Conservation (phyloP, 2,113 vertebrate species). For the Percina caprodes region DNA sequence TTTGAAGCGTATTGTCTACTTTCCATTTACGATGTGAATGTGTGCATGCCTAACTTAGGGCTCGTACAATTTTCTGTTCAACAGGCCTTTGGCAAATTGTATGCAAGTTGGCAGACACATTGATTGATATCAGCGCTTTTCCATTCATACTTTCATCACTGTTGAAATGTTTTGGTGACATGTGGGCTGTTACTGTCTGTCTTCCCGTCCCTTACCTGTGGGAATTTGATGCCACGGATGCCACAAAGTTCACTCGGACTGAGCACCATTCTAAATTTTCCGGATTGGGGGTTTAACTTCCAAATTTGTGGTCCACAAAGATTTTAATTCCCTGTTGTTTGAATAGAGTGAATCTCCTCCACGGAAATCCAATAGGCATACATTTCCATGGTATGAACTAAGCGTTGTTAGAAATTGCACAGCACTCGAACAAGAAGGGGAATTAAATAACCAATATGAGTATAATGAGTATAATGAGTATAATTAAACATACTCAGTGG, state of each 20-base stretch:
- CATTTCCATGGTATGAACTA: constrained; percentile 24
- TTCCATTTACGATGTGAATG: constrained; percentile 39
- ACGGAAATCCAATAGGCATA: constrained; percentile 8
- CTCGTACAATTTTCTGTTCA: constrained; percentile 41
- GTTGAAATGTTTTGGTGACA: constrained; percentile 19
- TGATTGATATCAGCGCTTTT: constrained; percentile 47
- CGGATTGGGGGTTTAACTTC: not conserved
- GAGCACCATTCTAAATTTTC: not conserved
- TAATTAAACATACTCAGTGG: constrained; percentile 47
- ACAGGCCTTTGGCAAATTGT: constrained; percentile 29
- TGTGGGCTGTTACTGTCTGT: not conserved
- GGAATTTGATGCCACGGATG: constrained; percentile 35
- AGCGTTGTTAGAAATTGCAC: constrained; percentile 26
- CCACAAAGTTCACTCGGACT: constrained; percentile 5
- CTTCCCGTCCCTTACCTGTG: not conserved
- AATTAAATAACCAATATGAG: constrained; percentile 40
- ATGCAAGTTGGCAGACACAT: constrained; percentile 59
- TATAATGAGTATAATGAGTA: too few relatives aligned
- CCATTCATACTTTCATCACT: constrained; percentile 42
- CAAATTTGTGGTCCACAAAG: not conserved
- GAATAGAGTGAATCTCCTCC: constrained; percentile 9
- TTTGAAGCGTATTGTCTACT: constrained; percentile 43
- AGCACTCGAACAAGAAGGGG: constrained; percentile 26
- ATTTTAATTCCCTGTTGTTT: constrained; percentile 23
- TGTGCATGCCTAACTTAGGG: constrained; percentile 55